Evolutionary conservation across 1,140 invertebrate species (phyloP).

Genomic region (Danaus melanippus): DNA sequence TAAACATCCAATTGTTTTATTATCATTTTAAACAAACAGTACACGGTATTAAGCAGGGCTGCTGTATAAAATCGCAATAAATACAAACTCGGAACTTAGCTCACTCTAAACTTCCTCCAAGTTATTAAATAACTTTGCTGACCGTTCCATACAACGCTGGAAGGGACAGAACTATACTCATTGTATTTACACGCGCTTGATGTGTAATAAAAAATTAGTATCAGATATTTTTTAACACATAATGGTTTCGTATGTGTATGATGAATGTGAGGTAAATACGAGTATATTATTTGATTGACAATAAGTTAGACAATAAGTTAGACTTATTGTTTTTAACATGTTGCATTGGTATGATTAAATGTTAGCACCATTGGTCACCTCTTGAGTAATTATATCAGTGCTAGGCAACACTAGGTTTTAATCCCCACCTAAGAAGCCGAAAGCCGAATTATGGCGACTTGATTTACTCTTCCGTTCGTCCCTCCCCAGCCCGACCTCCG

Average conservation of each 20-base stretch:
- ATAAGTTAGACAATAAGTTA: too few species aligned
- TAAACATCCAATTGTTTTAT: not conserved
- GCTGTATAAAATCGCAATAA: slow-evolving; percentile 37
- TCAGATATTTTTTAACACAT: not conserved
- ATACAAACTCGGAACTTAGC: slow-evolving; percentile 28
- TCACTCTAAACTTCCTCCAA: slow-evolving; percentile 14
- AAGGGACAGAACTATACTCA: slow-evolving; percentile 3
- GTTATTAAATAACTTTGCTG: slow-evolving; percentile 22
- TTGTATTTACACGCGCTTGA: not conserved
- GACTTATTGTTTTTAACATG: too few species aligned
- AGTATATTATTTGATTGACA: too few species aligned
- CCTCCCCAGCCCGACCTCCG: not conserved
- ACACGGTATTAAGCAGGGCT: slow-evolving; percentile 8
- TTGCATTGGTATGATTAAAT: too few species aligned
- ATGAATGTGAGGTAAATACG: too few species aligned
- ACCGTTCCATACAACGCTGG: slow-evolving; percentile 1
- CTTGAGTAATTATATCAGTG: slow-evolving; percentile 10
- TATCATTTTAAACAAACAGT: slow-evolving; percentile 2
- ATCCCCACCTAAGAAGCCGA: slow-evolving; percentile 14
- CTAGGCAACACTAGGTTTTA: slow-evolving; percentile 8
- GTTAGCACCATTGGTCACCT: too few species aligned
- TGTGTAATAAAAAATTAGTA: not conserved
- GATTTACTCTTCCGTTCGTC: slow-evolving; percentile 5
- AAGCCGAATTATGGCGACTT: slow-evolving; percentile 13
- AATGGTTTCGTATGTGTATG: too few species aligned